These are phyloP conservation scores for Sarcophaga caerulescens DNA, from an alignment of 2,888 invertebrate genomes.

Conservation along the genomic window DNA sequence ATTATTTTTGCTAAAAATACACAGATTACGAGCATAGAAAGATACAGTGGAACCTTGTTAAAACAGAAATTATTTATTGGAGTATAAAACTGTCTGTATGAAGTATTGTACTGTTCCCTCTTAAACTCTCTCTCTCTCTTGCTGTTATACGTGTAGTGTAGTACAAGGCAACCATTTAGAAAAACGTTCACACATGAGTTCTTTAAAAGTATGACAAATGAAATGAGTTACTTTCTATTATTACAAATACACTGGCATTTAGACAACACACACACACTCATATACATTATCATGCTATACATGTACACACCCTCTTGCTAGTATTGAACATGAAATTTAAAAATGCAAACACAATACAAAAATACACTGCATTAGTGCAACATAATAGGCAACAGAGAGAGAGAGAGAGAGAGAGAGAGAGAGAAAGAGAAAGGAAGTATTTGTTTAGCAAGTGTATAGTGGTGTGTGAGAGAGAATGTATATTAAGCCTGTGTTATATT, in stretches of 20 bases:
- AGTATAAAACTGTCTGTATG: too few relatives aligned
- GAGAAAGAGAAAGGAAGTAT: background rate
- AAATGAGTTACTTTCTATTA: conserved; percentile 65
- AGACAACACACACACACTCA: background rate
- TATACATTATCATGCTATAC: background rate
- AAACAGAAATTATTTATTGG: too few relatives aligned
- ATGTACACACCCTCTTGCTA: background rate
- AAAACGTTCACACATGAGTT: conserved; percentile 64
- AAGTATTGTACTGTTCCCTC: too few relatives aligned
- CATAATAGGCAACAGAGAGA: background rate
- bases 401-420: background rate
- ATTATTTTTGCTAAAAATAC: conserved; percentile 51
- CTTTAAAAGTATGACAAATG: conserved; percentile 63
- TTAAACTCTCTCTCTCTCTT: too few relatives aligned
- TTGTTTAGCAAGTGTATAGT: background rate
- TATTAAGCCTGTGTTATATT: conserved; percentile 46
- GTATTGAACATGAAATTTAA: background rate
- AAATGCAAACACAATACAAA: background rate
- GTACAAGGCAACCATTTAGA: conserved; percentile 36
- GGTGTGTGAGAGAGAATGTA: background rate
- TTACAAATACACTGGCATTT: conserved; percentile 12
- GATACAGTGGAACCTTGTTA: too few relatives aligned
- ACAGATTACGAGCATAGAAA: background rate
- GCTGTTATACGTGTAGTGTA: background rate
- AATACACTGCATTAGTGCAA: background rate